phyloP scores from a whole-genome alignment of 2,888 invertebrate species.

The Acronicta psi region DNA sequence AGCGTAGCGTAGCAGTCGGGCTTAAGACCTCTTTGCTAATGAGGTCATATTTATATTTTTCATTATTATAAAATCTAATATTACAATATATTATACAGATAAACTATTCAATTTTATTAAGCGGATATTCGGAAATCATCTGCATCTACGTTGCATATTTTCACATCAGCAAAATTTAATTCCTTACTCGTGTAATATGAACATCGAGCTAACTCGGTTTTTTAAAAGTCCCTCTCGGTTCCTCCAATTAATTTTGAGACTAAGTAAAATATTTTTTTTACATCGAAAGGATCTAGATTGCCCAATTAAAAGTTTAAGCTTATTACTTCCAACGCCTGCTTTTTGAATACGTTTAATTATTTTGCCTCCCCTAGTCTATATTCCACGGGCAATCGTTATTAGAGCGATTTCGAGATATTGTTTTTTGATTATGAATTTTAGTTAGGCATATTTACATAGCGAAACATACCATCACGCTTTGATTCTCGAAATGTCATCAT shows the following conservation, averaged over 20 bases:
- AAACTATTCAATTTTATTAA: constrained; percentile 11
- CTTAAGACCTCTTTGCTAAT: too few species aligned
- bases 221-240: constrained; percentile 53
- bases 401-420: constrained; percentile 28
- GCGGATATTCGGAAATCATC: constrained; percentile 14
- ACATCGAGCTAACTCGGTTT: constrained; percentile 45
- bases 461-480: too few species aligned
- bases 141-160: constrained; percentile 37
- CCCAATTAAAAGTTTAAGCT: constrained; percentile 73
- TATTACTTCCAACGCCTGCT: constrained; percentile 63
- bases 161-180: constrained; percentile 47
- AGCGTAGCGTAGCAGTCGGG: too few species aligned
- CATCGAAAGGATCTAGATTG: constrained; percentile 62
- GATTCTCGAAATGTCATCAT: too few species aligned
- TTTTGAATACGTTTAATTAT: constrained; percentile 71
- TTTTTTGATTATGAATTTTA: constrained; percentile 24
- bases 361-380: constrained; percentile 52
- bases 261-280: constrained; percentile 56
- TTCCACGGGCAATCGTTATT: constrained; percentile 38
- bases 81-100: not conserved
- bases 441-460: not conserved
- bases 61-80: too few species aligned
- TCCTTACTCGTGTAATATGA: constrained; percentile 28
- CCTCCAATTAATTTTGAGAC: constrained; percentile 57
- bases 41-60: too few species aligned